Evolutionary conservation across 2,797 vertebrate genomes (phyloP).

Genomic region (Lithobates pipiens): DNA sequence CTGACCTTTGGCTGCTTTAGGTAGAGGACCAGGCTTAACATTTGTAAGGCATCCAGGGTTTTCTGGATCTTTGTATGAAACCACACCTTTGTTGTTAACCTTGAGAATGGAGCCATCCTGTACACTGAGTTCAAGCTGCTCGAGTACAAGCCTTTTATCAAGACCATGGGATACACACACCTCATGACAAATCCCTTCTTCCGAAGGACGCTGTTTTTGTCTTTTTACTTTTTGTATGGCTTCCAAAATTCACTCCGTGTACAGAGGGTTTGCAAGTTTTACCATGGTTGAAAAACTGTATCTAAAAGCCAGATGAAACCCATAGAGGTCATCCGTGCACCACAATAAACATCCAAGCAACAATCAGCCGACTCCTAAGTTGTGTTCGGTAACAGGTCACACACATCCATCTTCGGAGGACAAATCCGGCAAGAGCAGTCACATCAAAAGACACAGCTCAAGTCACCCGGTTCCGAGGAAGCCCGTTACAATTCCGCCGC

Average conservation of each 20-base stretch:
- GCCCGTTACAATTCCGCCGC: slow-evolving; percentile 90
- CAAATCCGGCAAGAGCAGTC: slow-evolving; percentile 18
- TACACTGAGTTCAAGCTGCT: slow-evolving; percentile 97
- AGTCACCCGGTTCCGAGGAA: not conserved
- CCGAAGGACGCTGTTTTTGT: slow-evolving; percentile 98
- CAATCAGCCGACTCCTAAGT: slow-evolving; percentile 66
- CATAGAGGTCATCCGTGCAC: slow-evolving; percentile 90
- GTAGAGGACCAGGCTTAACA: slow-evolving; percentile 81
- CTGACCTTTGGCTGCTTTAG: slow-evolving; percentile 86
- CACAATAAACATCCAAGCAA: slow-evolving; percentile 65
- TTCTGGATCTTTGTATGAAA: slow-evolving; percentile 98
- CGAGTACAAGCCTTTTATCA: slow-evolving; percentile 93
- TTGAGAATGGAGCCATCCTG: slow-evolving; percentile 98
- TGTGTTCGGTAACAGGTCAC: slow-evolving; percentile 63
- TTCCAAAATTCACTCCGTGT: slow-evolving; percentile 99
- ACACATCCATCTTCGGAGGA: slow-evolving; percentile 69
- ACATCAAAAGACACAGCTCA: slow-evolving; percentile 54
- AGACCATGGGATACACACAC: slow-evolving; percentile 93
- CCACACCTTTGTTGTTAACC: slow-evolving; percentile 98
- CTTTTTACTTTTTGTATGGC: slow-evolving; percentile 99
- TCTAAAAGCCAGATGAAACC: slow-evolving; percentile 88
- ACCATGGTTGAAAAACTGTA: slow-evolving; percentile 96
- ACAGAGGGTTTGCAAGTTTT: slow-evolving; percentile 99
- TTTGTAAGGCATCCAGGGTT: slow-evolving; percentile 88
- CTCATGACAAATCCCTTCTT: slow-evolving; percentile 97